Conservation (phyloP, 92 coral and sea anemone genomes). For the Pocillopora meandrina region DNA sequence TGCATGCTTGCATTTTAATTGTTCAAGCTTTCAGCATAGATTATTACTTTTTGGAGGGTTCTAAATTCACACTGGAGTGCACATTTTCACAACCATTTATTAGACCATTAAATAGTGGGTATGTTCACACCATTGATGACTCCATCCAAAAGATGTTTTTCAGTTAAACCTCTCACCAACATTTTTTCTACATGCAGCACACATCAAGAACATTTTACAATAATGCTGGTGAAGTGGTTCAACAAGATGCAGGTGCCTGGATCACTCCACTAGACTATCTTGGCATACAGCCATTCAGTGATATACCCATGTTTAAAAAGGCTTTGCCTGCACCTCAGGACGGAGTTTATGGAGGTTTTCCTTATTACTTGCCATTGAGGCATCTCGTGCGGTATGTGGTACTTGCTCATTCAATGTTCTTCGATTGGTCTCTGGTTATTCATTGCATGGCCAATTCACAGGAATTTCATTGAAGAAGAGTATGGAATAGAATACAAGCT, state of each 20-base stretch:
- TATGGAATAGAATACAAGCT: too few relatives aligned
- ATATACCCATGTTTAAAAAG: conserved; percentile 62
- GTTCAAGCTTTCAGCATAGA: too few relatives aligned
- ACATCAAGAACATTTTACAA: conserved; percentile 84
- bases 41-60: too few relatives aligned
- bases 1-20: too few relatives aligned
- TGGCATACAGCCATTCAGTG: conserved; percentile 68
- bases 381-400: conserved; percentile 60
- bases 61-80: too few relatives aligned
- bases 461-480: too few relatives aligned
- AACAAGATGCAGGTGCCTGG: conserved; percentile 90
- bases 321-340: conserved; percentile 66
- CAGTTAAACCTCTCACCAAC: neutral
- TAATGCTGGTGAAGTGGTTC: conserved; percentile 60
- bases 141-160: neutral
- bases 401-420: neutral
- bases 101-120: too few relatives aligned
- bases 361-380: conserved; percentile 89
- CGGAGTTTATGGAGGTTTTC: conserved; percentile 94
- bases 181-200: conserved; percentile 60
- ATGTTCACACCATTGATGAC: neutral
- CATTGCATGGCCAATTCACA: too few relatives aligned
- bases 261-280: conserved; percentile 84
- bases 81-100: too few relatives aligned
- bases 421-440: too few relatives aligned